Evolutionary conservation across 2,113 vertebrate species (phyloP).

Genomic region (Anoplopoma fimbria): DNA sequence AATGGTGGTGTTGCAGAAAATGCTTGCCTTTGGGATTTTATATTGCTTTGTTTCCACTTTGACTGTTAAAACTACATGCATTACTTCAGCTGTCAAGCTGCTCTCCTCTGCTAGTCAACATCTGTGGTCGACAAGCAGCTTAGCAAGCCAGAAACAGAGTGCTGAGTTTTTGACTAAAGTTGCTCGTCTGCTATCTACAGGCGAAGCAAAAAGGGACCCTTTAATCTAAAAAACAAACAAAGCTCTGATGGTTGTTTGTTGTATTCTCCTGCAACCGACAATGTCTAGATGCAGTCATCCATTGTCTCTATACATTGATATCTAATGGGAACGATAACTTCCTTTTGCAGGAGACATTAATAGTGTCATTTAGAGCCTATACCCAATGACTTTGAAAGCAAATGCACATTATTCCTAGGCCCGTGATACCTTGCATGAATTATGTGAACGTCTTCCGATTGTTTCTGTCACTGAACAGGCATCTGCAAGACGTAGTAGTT

Average conservation of each 20-base stretch:
- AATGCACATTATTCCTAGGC: background rate
- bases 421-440: background rate
- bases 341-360: background rate
- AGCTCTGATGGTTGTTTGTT: background rate
- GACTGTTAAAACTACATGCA: slow-evolving; percentile 57
- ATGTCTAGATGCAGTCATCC: background rate
- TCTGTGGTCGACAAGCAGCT: slow-evolving; percentile 62
- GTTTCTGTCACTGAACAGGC: background rate
- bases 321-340: background rate
- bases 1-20: slow-evolving; percentile 49
- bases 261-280: background rate
- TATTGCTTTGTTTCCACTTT: slow-evolving; percentile 61
- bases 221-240: slow-evolving; percentile 21
- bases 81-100: slow-evolving; percentile 64
- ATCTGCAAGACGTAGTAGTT: background rate
- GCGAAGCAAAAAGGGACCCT: background rate
- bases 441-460: background rate
- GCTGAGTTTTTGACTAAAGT: slow-evolving; percentile 56
- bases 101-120: slow-evolving; percentile 61
- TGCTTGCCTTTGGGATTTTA: slow-evolving; percentile 47
- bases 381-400: background rate
- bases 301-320: background rate
- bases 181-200: slow-evolving; percentile 36
- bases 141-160: slow-evolving; percentile 46
- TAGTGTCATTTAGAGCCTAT: background rate